Base-by-base conservation (phyloP, 2,113 vertebrate genomes). In the Tupaia chinensis region DNA sequence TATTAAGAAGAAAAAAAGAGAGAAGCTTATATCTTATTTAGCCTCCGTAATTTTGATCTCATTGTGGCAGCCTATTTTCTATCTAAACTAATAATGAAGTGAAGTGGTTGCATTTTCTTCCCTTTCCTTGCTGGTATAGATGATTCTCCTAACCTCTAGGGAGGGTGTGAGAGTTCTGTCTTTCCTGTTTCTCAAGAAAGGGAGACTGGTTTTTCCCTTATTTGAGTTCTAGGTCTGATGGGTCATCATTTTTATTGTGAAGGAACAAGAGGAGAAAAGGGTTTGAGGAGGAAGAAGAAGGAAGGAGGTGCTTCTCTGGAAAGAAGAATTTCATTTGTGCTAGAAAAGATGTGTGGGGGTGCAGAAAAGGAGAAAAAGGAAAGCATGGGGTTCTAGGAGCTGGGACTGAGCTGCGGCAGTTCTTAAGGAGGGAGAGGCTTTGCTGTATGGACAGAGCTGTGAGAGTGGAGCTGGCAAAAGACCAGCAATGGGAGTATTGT, bases 311-410 rank as follows among this genome's bases (percentile, higher is more conserved):
- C 9, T n/a, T 89, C 14, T 53, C 15, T 9, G 66, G 60, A 86
- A 83, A 87, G 54, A 90, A 77, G 53, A 58, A n/a, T 72, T 94
- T 84, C 23, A 23, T 96, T 68, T 68, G 8, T 74, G 25, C 44
- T 76, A 44, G 20, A 66, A 72, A 89, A 56, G 53, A 89, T 25
- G n/a, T 25, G 11, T 13, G 16, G 68, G 44, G 27, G 61, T 76
- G 32, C 15, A 87, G 86, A 73, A n/a, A 53, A 73, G 7, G 8
- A 58, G 29, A 34, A 80, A 65, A 32, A 66, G 13, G 56, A 56
- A 83, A 60, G 6, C 27, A 74, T 7, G 32, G 65, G 88, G n/a
- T 53, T 15, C 16, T 60, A 68, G 34, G 22, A 77, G 2, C 65
- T 81, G 23, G 29, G 9, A 80, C 23, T 54, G n/a, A 93, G 69